Base-by-base conservation (phyloP, 2,113 vertebrate species). In the Salminus brasiliensis region DNA sequence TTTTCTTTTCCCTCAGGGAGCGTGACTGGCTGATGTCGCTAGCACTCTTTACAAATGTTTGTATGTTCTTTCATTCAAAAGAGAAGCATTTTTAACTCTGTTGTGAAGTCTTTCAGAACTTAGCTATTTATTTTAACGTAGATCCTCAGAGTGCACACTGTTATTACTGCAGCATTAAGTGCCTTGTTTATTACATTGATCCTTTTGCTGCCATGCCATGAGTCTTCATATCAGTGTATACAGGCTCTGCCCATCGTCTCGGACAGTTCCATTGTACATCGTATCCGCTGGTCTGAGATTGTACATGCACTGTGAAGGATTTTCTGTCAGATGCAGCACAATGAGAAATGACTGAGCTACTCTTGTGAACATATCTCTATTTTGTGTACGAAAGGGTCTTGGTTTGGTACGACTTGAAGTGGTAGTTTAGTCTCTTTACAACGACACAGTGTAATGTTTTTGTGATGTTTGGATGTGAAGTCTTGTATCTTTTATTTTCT, bases 381-480 rank as follows among this genome's bases (percentile, higher is more conserved):
- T 53, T 68, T 68, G 32, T 60, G 15, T 32, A 29, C 23, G 72
- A 41, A 32, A 32, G 32, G 5, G 47, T 36, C 49, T 74, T 68
- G 27, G 27, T 16, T 53, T 73, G 69, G 66, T 5, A 63, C 23
- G 27, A 27, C 29, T 21, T 71, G 34, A 74, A 68, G n/a, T 68
- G 72, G 52, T 80, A 49, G 52, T 49, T 55, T 72, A n/a, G 23
- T 43, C 65, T 70, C 62, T 62, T 27, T 34, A 67, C 43, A 23
- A 23, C 53, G 67, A 53, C 67, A 43, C 30, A 41, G 36, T 74
- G 13, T 74, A 60, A 27, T 16, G 30, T 73, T 32, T 72, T 74
- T 78, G 80, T 82, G 83, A 82, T 53, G 69, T 89, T 83, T 82
- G 62, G 55, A 84, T 85, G 15, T 79, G 57, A 78, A n/a, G 43